Base-by-base conservation (phyloP, 2,888 invertebrate genomes). In the Pterostichus madidus region DNA sequence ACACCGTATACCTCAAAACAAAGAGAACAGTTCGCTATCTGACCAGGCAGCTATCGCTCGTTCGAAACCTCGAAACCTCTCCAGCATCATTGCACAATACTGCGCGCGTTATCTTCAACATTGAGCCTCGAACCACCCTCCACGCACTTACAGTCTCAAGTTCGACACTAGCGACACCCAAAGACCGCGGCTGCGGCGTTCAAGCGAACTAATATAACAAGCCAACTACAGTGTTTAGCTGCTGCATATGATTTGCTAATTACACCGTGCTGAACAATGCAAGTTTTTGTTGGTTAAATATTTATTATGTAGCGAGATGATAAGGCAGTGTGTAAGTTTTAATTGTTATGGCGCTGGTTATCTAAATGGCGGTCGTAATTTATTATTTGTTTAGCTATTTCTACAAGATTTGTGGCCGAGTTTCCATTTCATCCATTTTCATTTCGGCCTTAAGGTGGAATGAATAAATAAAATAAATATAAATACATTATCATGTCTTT, bases 171-270 rank as follows among this genome's bases (percentile, higher is more conserved):
- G 49, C 49, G 32, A 59, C 59, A 59, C 24, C 31, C 11, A 10
- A 5, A 0, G 5, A 49, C 49, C 11, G 64, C 64, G 32, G 31
- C 49, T 5, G 64, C 64, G 32, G 31, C 64, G 64, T 11, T n/a
- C 10, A 31, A 8, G 64, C 13, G 64, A 49, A 49, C 49, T 49
- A 49, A 49, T 49, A 10, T 49, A 11, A 13, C 39, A 39, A 39
- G 3, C 39, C 39, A 5, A 39, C 39, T 39, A 49, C 49, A 49
- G 49, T 49, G 49, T 49, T 49, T 49, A n/a, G 49, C 49, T 49
- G 49, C 49, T 64, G 64, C 64, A 64, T 35, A 64, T 64, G 64
- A 64, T 64, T 64, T 64, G 64, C 64, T 64, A 64, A 64, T 64
- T 64, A 64, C 64, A 4, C 10, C 35, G n/a, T 5, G 64, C 64